phyloP scores from a whole-genome alignment of 2,113 vertebrate genomes.

The Gymnobelideus leadbeateri region DNA sequence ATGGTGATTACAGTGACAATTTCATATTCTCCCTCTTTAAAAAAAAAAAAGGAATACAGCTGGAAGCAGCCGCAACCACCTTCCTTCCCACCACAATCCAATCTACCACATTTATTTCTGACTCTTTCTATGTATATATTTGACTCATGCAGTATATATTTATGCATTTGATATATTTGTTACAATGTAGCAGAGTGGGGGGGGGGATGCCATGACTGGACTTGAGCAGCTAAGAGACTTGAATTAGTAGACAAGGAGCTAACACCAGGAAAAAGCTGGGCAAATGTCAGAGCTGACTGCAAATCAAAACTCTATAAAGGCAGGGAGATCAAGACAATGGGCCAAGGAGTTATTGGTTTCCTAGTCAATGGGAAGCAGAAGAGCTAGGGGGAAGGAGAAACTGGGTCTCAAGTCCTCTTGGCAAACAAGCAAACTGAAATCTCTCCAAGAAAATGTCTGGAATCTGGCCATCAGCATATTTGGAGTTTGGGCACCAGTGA shows the following conservation, averaged over 20 bases:
- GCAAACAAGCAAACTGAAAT: background rate
- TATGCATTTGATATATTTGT: background rate
- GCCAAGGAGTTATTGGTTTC: background rate
- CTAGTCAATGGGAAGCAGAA: background rate
- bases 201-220: background rate
- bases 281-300: background rate
- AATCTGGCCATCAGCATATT: background rate
- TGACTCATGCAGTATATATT: background rate
- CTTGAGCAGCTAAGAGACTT: background rate
- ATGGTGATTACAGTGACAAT: fast-evolving
- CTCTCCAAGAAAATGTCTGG: background rate
- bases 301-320: background rate
- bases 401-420: background rate
- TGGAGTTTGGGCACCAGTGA: background rate
- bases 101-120: background rate
- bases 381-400: background rate
- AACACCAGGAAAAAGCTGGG: background rate
- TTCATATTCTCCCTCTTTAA: background rate
- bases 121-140: background rate
- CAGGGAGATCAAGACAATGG: background rate
- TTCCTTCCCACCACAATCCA: background rate
- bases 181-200: background rate
- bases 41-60: background rate
- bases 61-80: background rate
- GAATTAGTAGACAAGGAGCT: background rate